These are phyloP conservation scores for Lonchura striata DNA, from an alignment of 2,113 vertebrate genomes.

Conservation along the genomic window DNA sequence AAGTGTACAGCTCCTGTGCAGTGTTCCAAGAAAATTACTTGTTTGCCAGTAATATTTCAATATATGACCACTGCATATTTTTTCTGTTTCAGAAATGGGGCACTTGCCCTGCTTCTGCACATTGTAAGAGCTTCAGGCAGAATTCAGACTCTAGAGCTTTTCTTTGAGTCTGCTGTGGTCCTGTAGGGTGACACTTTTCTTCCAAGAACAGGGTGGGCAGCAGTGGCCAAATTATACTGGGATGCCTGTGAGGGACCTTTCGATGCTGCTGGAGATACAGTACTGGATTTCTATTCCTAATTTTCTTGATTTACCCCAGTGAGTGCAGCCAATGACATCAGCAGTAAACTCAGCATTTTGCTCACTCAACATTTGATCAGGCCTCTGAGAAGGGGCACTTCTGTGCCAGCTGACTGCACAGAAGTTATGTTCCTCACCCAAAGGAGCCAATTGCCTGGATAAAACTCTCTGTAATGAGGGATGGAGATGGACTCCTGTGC, in stretches of 20 bases:
- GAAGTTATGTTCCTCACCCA: not conserved
- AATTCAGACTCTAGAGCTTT: not conserved
- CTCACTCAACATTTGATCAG: not conserved
- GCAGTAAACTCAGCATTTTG: not conserved
- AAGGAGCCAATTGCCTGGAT: not conserved
- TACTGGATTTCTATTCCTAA: not conserved
- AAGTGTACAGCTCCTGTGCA: conserved; percentile 76
- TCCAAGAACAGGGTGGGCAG: not conserved
- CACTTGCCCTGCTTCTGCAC: not conserved
- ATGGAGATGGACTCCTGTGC: not conserved
- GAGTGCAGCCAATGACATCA: not conserved
- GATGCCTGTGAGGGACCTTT: not conserved
- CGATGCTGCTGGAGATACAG: not conserved
- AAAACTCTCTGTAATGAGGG: not conserved
- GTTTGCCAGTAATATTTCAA: not conserved
- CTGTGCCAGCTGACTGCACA: not conserved
- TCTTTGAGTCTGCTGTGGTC: not conserved
- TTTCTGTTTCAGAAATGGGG: not conserved
- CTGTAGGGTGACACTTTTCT: fast-evolving
- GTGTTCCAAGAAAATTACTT: not conserved
- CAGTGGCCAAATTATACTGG: not conserved
- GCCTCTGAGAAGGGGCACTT: not conserved
- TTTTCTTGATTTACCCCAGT: not conserved
- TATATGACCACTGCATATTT: not conserved
- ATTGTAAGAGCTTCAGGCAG: not conserved